phyloP scores from a whole-genome alignment of 1,140 invertebrate species.

The Campoletis sonorensis region DNA sequence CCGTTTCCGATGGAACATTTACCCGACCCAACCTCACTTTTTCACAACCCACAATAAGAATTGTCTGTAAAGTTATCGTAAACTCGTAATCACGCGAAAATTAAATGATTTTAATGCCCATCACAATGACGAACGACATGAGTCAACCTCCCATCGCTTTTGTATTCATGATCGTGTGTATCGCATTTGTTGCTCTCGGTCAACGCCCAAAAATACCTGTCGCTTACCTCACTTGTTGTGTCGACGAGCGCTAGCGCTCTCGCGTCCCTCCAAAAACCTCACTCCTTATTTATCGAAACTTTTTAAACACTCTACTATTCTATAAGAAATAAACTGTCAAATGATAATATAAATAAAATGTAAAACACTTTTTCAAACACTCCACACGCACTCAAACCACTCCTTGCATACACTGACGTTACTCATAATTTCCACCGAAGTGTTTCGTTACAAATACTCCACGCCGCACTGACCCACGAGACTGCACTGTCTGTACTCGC shows the following conservation, averaged over 20 bases:
- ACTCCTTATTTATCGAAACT: background rate
- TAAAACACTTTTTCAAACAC: slow-evolving; percentile 36
- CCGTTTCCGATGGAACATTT: too few species aligned
- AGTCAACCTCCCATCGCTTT: background rate
- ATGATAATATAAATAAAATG: slow-evolving; percentile 1
- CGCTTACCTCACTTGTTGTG: slow-evolving; percentile 48
- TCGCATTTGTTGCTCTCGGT: slow-evolving; percentile 37
- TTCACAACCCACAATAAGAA: background rate
- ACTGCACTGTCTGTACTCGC: background rate
- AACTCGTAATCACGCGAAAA: too few species aligned
- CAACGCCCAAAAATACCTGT: slow-evolving; percentile 56
- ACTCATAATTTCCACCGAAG: background rate
- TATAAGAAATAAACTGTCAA: background rate
- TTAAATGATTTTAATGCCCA: background rate
- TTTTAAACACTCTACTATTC: background rate
- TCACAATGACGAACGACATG: background rate
- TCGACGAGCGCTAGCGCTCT: background rate
- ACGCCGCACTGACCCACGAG: background rate
- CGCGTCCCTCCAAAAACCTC: background rate
- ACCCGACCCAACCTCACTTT: too few species aligned
- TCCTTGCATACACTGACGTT: slow-evolving; percentile 27
- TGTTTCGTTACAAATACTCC: too few species aligned
- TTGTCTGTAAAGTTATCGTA: too few species aligned
- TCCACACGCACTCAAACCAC: slow-evolving; percentile 16
- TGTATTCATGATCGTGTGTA: background rate